Evolutionary conservation across 2,113 vertebrate species (phyloP).

Genomic region (Nematolebias whitei): DNA sequence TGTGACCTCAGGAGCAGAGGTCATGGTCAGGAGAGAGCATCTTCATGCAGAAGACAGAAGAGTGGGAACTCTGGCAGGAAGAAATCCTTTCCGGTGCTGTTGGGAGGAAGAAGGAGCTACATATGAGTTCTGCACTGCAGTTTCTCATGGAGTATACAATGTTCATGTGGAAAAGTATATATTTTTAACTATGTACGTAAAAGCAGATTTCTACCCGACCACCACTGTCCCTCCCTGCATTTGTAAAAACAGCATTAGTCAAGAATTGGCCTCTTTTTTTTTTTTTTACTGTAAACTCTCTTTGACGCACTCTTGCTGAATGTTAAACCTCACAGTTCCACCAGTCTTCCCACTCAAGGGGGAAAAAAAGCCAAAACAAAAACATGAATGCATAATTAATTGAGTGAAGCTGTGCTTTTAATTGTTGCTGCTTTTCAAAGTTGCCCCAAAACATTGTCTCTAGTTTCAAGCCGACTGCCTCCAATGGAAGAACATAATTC

Average conservation of each 20-base stretch:
- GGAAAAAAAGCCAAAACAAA: constrained; percentile 59
- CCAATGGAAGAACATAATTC: constrained; percentile 76
- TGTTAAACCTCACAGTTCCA: constrained; percentile 37
- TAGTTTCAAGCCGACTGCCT: constrained; percentile 71
- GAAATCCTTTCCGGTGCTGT: too few species aligned
- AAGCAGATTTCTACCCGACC: neutral
- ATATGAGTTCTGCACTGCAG: too few species aligned
- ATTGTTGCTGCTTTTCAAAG: constrained; percentile 79
- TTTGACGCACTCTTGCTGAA: constrained; percentile 57
- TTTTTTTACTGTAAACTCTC: constrained; percentile 54
- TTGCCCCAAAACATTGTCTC: constrained; percentile 72
- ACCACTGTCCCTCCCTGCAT: constrained; percentile 18
- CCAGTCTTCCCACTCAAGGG: constrained; percentile 8
- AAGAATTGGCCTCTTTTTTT: constrained; percentile 35
- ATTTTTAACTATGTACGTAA: too few species aligned
- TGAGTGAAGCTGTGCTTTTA: constrained; percentile 71
- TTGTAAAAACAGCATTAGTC: constrained; percentile 26
- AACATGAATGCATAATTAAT: constrained; percentile 77
- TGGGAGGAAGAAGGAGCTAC: too few species aligned
- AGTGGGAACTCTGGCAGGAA: too few species aligned
- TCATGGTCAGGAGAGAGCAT: too few species aligned
- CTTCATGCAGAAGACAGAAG: too few species aligned
- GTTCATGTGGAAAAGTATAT: too few species aligned
- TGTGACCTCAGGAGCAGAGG: too few species aligned
- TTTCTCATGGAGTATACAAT: too few species aligned